Conservation (phyloP, 2,888 invertebrate genomes). For the Sphaeridia pumilis region DNA sequence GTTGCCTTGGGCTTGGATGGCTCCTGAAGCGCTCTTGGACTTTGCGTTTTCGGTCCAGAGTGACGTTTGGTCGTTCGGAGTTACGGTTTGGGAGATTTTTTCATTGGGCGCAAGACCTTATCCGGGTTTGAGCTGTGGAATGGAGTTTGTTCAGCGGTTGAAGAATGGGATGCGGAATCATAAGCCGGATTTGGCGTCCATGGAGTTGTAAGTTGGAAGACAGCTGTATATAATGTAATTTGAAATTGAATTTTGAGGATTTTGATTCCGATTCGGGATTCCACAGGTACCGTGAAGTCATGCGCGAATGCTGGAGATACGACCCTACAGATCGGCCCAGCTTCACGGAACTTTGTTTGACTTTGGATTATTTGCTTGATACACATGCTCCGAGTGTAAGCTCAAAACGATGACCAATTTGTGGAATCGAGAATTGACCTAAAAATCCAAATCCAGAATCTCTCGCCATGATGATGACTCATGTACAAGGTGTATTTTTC, state of each 20-base stretch:
- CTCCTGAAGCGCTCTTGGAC: conserved; percentile 4
- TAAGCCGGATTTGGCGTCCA: background rate
- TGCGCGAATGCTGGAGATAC: conserved; percentile 16
- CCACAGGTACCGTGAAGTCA: conserved; percentile 14
- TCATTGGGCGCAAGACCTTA: conserved; percentile 5
- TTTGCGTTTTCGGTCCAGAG: conserved; percentile 1
- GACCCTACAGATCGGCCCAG: conserved; percentile 12
- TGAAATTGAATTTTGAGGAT: too few species aligned
- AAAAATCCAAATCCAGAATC: too few species aligned
- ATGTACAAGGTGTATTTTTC: too few species aligned
- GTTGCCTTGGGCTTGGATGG: conserved; percentile 11
- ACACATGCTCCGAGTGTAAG: background rate
- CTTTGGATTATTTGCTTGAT: conserved; percentile 1
- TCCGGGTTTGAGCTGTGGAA: conserved; percentile 4
- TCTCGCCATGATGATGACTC: too few species aligned
- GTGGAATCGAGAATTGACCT: too few species aligned
- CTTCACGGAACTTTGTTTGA: conserved; percentile 14
- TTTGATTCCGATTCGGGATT: too few species aligned
- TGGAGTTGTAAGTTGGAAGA: conserved; percentile 8
- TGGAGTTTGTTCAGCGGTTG: conserved; percentile 7
- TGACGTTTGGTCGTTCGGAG: conserved; percentile 10
- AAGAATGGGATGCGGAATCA: conserved; percentile 3
- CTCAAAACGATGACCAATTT: too few species aligned
- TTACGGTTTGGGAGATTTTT: conserved; percentile 12
- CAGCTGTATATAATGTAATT: too few species aligned